Evolutionary conservation across 2,797 vertebrate species (phyloP).

Genomic region (Cetoscarus ocellatus): DNA sequence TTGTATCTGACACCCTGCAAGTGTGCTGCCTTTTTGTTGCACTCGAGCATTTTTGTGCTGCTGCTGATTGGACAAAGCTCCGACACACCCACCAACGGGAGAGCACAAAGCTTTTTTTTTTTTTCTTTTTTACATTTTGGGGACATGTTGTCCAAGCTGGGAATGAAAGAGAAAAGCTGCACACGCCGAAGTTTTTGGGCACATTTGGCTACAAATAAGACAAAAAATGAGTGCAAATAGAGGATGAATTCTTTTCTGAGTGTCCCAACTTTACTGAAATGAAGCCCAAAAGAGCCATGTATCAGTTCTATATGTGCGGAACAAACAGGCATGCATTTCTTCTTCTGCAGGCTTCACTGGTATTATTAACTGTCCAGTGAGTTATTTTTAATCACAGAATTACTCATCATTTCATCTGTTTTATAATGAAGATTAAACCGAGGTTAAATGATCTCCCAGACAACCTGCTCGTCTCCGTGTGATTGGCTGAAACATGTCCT

Average conservation of each 20-base stretch:
- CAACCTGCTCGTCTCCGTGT: background rate
- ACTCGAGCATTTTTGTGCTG: background rate
- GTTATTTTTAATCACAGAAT: background rate
- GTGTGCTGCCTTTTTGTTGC: background rate
- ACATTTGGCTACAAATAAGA: background rate
- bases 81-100: background rate
- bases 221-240: background rate
- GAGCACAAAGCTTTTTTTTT: background rate
- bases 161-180: background rate
- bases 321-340: background rate
- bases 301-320: background rate
- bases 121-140: background rate
- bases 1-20: background rate
- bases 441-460: background rate
- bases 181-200: too few species aligned
- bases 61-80: background rate
- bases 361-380: background rate
- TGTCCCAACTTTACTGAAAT: too few species aligned
- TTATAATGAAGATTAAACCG: background rate
- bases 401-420: slow-evolving; percentile 7
- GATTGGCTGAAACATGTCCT: background rate
- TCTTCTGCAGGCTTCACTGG: background rate
- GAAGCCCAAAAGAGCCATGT: background rate
- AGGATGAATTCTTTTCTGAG: too few species aligned
- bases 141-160: background rate